phyloP scores from a whole-genome alignment of 1,140 invertebrate species.

The Argopecten irradians region DNA sequence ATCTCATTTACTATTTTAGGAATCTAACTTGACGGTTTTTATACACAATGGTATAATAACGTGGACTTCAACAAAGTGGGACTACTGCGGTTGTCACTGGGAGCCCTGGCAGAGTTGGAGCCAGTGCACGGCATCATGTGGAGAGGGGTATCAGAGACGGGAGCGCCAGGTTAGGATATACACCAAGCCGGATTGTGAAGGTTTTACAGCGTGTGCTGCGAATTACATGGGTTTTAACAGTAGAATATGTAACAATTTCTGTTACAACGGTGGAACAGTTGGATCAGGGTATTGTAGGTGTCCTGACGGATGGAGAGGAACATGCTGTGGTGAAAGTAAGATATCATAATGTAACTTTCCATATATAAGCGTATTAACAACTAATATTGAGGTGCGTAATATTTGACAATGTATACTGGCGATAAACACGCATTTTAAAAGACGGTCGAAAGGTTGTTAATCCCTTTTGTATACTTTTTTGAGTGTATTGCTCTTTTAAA shows the following conservation, averaged over 20 bases:
- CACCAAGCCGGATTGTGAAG: background rate
- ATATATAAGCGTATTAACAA: too few relatives aligned
- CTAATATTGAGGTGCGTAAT: too few relatives aligned
- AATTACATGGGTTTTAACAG: conserved; percentile 38
- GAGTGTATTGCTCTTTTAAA: too few relatives aligned
- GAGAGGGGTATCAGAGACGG: conserved; percentile 25
- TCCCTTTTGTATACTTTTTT: too few relatives aligned
- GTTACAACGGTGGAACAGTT: conserved; percentile 49
- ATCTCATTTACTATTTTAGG: too few relatives aligned
- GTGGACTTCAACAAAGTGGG: conserved; percentile 30
- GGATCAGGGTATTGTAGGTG: conserved; percentile 30
- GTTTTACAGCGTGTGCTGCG: conserved; percentile 32
- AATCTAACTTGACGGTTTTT: too few relatives aligned
- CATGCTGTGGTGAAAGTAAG: conserved; percentile 45
- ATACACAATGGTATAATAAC: too few relatives aligned
- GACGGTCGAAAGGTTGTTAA: too few relatives aligned
- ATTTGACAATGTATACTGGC: too few relatives aligned
- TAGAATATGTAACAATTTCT: conserved; percentile 38
- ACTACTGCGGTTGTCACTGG: conserved; percentile 33
- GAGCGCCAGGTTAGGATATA: conserved; percentile 24
- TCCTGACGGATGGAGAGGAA: conserved; percentile 39
- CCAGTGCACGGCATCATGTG: conserved; percentile 38
- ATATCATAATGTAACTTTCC: too few relatives aligned
- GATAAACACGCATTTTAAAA: too few relatives aligned
- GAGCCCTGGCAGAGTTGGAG: conserved; percentile 43